phyloP scores from a whole-genome alignment of 2,888 invertebrate genomes.

The Mongoloraphidia duomilia region DNA sequence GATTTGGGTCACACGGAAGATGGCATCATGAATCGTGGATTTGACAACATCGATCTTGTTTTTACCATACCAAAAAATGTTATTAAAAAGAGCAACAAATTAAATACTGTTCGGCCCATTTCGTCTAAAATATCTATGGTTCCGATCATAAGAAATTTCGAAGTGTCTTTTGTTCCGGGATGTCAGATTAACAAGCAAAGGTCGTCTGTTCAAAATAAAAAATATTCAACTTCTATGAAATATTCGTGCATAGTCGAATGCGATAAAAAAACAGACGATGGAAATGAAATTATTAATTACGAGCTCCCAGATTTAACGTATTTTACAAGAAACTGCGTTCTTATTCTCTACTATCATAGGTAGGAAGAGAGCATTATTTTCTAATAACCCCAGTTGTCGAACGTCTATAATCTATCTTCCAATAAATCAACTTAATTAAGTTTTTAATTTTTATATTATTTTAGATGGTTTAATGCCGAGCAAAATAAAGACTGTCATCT shows the following conservation, averaged over 20 bases:
- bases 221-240: background rate
- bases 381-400: too few relatives aligned
- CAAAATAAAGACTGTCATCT: conserved; percentile 6
- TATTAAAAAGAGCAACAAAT: conserved; percentile 2
- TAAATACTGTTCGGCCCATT: background rate
- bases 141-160: too few relatives aligned
- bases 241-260: conserved; percentile 5
- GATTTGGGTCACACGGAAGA: conserved; percentile 82
- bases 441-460: conserved; percentile 18
- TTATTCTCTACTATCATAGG: conserved; percentile 49
- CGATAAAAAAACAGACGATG: conserved; percentile 5
- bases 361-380: conserved; percentile 28
- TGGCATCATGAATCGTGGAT: conserved; percentile 88
- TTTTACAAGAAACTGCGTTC: conserved; percentile 48
- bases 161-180: background rate
- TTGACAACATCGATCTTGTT: conserved; percentile 67
- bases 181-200: background rate
- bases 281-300: conserved; percentile 23
- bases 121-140: background rate
- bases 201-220: too few relatives aligned
- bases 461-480: conserved; percentile 34
- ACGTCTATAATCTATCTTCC: background rate
- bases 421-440: conserved; percentile 4
- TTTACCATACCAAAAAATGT: conserved; percentile 37
- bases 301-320: conserved; percentile 33